These are phyloP conservation scores for Pterobdella sp. DNA, from an alignment of 2,888 invertebrate species.

Conservation along the genomic window DNA sequence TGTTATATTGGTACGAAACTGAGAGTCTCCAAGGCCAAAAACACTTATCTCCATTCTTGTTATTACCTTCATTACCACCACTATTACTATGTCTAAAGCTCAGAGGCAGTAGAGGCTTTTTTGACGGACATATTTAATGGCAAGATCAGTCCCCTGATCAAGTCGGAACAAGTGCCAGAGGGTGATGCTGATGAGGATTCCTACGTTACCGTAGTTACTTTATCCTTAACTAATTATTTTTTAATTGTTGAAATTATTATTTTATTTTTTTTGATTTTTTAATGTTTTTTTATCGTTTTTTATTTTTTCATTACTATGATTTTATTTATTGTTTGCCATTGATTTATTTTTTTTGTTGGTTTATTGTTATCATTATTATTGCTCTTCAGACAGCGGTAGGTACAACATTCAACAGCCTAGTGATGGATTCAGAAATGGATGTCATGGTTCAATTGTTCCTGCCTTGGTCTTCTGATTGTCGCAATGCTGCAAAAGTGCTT, in stretches of 20 bases:
- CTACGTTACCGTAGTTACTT: neutral
- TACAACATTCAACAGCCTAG: conserved; percentile 28
- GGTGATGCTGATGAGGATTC: neutral
- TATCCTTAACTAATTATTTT: neutral
- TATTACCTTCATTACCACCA: no score
- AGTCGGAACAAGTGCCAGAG: conserved; percentile 14
- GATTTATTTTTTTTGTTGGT: neutral
- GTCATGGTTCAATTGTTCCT: conserved; percentile 26
- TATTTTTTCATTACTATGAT: neutral
- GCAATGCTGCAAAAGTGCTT: conserved; percentile 12
- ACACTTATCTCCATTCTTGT: no score
- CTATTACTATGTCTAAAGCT: no score
- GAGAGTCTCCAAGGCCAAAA: no score
- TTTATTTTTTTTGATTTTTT: neutral
- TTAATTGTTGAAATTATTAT: neutral
- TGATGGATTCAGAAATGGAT: conserved; percentile 24
- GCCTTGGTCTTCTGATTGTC: conserved; percentile 29
- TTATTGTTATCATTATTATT: neutral
- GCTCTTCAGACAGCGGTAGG: conserved; percentile 21
- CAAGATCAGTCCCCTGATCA: conserved; percentile 23
- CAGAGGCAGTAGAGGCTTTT: conserved; percentile 25
- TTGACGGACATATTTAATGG: conserved; percentile 19
- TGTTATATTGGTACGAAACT: no score
- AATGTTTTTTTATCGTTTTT: neutral
- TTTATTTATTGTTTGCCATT: neutral